Conservation (phyloP, 2,797 vertebrate species). For the Phalanger gymnotis region DNA sequence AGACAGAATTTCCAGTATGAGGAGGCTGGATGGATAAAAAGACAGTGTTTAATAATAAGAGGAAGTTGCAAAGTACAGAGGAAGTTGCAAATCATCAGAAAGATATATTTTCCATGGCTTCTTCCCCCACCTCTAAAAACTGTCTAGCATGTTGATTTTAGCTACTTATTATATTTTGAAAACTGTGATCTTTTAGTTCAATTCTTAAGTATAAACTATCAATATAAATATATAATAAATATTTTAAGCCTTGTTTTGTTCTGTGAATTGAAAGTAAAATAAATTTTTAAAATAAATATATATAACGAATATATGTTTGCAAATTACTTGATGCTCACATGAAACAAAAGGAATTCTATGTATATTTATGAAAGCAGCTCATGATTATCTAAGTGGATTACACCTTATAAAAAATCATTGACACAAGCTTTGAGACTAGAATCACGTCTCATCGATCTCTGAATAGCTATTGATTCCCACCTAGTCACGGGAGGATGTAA, state of each 20-base stretch:
- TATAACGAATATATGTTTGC: slow-evolving; percentile 1
- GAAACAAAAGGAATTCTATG: slow-evolving; percentile 13
- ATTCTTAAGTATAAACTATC: background rate
- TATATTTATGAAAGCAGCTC: background rate
- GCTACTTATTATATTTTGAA: slow-evolving; percentile 19
- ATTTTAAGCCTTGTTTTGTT: slow-evolving; percentile 32
- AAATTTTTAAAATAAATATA: background rate
- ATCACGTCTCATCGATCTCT: slow-evolving; percentile 53
- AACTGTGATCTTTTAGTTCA: background rate
- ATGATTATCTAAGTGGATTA: slow-evolving; percentile 19
- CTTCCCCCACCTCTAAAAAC: slow-evolving; percentile 14
- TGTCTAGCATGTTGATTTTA: slow-evolving; percentile 35
- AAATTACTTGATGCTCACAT: background rate
- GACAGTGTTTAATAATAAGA: slow-evolving; percentile 46
- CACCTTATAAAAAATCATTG: slow-evolving; percentile 47
- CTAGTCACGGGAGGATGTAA: slow-evolving; percentile 67
- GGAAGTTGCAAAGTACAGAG: too few species aligned
- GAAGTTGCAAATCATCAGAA: slow-evolving; percentile 43
- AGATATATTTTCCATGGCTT: background rate
- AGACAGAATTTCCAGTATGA: slow-evolving; percentile 90
- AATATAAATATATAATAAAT: background rate
- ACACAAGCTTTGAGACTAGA: slow-evolving; percentile 50
- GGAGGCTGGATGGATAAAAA: slow-evolving; percentile 86
- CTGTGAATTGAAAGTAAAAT: slow-evolving; percentile 25
- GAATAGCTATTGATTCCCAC: slow-evolving; percentile 45